Conservation (phyloP, 1,140 invertebrate genomes). For the Magallana ariakensis region DNA sequence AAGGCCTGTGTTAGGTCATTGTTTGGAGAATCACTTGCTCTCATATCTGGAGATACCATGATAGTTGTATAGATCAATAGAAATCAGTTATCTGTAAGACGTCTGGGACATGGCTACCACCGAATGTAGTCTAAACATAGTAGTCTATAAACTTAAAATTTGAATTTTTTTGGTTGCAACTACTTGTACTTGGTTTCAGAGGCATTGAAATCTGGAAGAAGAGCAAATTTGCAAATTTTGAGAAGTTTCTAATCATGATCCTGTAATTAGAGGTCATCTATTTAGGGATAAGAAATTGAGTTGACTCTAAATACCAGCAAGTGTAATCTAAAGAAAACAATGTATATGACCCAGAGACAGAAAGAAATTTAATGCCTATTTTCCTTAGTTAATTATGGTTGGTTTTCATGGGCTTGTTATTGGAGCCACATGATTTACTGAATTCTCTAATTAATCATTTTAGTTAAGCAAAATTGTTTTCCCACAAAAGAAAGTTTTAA, state of each 20-base stretch:
- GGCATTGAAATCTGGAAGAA: too few species aligned
- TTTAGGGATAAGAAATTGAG: too few species aligned
- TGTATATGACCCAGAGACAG: neutral
- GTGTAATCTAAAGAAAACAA: conserved; percentile 16
- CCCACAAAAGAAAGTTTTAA: conserved; percentile 32
- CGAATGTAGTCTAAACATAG: too few species aligned
- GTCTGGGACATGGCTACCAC: too few species aligned
- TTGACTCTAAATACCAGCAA: neutral
- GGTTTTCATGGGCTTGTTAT: neutral
- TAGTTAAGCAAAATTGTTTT: conserved; percentile 26
- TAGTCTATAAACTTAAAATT: too few species aligned
- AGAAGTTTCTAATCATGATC: too few species aligned
- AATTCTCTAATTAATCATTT: conserved; percentile 17
- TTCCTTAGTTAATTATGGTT: neutral
- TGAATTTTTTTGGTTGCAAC: too few species aligned
- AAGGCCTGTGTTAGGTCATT: neutral
- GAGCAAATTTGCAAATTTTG: too few species aligned
- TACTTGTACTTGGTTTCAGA: too few species aligned
- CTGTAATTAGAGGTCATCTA: too few species aligned
- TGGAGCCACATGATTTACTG: conserved; percentile 20
- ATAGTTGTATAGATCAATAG: neutral
- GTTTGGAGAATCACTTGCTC: neutral
- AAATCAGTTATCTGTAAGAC: too few species aligned
- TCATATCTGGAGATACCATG: neutral
- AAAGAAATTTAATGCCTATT: neutral